A percentile compares a stretch with the other conserved stretches of the same genome.
Conservation (phyloP, 2,888 invertebrate genomes). For the Cybosia mesomella region DNA sequence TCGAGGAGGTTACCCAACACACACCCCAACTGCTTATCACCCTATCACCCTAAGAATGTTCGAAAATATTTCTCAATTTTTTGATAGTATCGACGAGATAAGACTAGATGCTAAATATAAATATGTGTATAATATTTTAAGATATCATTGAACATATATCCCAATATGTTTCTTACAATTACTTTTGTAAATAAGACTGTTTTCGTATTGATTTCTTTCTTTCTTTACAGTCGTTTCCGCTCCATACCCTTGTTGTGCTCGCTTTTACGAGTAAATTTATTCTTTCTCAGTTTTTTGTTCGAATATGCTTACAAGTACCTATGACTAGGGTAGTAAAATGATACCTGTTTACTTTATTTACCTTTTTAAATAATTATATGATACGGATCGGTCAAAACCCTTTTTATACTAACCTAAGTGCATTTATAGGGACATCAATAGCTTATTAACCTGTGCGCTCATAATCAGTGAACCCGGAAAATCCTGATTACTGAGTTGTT, state of each 20-base stretch:
- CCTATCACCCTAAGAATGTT: too few relatives aligned
- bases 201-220: constrained; percentile 56
- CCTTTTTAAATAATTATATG: not conserved
- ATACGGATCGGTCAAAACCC: not conserved
- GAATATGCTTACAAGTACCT: not conserved
- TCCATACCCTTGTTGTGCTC: constrained; percentile 50
- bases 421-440: not conserved
- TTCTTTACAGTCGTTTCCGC: constrained; percentile 53
- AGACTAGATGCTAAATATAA: not conserved
- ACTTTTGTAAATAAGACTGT: too few relatives aligned
- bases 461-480: not conserved
- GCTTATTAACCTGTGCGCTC: not conserved
- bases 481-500: not conserved
- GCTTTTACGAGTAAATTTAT: constrained; percentile 49
- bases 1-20: too few relatives aligned
- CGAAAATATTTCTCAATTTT: not conserved
- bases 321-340: not conserved
- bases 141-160: not conserved
- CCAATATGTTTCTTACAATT: constrained; percentile 8
- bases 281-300: constrained; percentile 41
- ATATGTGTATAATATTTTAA: not conserved
- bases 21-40: too few relatives aligned
- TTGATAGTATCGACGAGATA: not conserved
- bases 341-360: not conserved
- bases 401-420: not conserved